phyloP scores from a whole-genome alignment of 2,888 invertebrate genomes.

The Napeogenes inachia region DNA sequence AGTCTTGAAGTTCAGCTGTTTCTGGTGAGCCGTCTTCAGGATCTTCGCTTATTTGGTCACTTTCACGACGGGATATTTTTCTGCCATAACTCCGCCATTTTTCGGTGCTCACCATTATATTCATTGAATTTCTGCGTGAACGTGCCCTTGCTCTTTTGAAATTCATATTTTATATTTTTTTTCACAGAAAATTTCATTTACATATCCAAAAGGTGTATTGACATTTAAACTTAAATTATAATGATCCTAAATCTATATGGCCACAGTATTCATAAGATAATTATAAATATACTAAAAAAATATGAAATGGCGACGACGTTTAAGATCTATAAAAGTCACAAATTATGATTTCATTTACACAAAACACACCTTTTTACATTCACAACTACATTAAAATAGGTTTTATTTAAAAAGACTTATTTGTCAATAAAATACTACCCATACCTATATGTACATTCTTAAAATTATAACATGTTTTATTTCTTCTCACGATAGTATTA shows the following conservation, averaged over 20 bases:
- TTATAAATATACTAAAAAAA: no score
- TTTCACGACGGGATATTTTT: conserved; percentile 42
- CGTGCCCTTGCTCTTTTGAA: conserved; percentile 53
- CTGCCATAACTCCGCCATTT: conserved; percentile 55
- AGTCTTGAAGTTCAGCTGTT: conserved; percentile 50
- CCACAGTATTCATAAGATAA: conserved; percentile 13
- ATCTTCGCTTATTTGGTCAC: conserved; percentile 41
- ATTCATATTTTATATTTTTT: conserved; percentile 48
- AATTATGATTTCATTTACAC: no score
- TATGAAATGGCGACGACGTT: no score
- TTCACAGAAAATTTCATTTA: conserved; percentile 32
- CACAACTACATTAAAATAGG: no score
- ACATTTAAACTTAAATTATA: conserved; percentile 38
- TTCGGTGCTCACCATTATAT: conserved; percentile 46
- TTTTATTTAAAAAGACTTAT: no score
- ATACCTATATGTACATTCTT: no score
- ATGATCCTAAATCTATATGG: conserved; percentile 46
- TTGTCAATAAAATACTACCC: no score
- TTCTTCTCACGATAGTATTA: no score
- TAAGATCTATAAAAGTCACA: no score
- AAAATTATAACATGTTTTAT: no score
- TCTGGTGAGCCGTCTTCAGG: conserved; percentile 52
- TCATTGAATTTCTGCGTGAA: conserved; percentile 50
- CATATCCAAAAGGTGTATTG: conserved; percentile 32
- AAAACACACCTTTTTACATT: no score